Percentiles rank a stretch among this genome's conserved stretches.
phyloP scores from a whole-genome alignment of 2,113 vertebrate species.

The Lanius ludovicianus region DNA sequence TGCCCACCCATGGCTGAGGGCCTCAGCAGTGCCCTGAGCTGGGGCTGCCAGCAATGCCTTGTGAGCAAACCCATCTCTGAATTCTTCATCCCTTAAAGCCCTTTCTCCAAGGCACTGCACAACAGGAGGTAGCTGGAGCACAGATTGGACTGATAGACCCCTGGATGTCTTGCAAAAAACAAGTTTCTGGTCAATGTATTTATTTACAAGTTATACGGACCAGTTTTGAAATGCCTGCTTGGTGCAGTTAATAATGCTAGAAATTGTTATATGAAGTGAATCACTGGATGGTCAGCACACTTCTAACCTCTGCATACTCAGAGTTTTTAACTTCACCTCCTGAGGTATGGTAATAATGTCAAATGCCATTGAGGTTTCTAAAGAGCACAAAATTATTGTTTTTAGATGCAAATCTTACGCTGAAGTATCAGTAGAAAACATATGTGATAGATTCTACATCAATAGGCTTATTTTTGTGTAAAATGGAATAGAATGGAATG shows the following conservation, averaged over 20 bases:
- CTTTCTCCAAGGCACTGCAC: fast-evolving
- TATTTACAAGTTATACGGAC: not conserved
- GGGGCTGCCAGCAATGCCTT: fast-evolving
- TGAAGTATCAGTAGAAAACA: not conserved
- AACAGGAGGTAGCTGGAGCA: no score
- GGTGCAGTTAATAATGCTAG: not conserved
- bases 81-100: not conserved
- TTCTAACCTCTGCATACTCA: not conserved
- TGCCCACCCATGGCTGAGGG: fast-evolving
- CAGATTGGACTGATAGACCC: not conserved
- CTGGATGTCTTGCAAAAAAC: not conserved
- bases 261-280: not conserved
- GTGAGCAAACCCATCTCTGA: not conserved
- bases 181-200: not conserved
- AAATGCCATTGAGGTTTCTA: not conserved
- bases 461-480: not conserved
- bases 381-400: not conserved
- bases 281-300: not conserved
- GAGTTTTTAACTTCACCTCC: not conserved
- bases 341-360: not conserved
- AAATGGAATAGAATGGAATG: not conserved
- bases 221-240: not conserved
- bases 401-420: not conserved
- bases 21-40: fast-evolving
- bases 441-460: not conserved